Base-by-base conservation (phyloP, 2,113 vertebrate species). In the Archilochus colubris region DNA sequence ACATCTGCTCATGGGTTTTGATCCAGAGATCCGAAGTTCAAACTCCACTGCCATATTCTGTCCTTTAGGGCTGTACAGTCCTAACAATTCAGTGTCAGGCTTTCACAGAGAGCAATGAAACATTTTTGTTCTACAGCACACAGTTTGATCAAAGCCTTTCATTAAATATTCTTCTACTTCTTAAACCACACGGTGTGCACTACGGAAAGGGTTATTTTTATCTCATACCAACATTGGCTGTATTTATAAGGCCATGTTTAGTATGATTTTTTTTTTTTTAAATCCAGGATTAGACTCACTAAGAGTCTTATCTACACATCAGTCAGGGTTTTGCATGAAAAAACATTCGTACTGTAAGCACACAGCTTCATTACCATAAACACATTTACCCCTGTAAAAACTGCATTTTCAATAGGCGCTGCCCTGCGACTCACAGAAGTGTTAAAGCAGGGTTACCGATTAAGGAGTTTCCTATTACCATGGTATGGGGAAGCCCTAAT, bases 281-380 rank as follows among this genome's bases (percentile, higher is more conserved):
- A 92, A 94, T 81, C 80, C 76, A 90, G 73, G 64, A 86, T 90
- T 63, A 94, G 55, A 75, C 54, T 93, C 43, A 64, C 54, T 70
- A 57, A 85, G 67, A 88, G 23, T 51, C 55, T 88, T 81, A 74
- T 17, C 79, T 81, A 48, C 53, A 48, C 48, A 72, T 55, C 61
- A 72, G 48, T 58, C 25, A 63, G 43, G 20, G n/a, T 53, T 15
- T 67, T 90, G 44, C 31, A 86, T 75, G 23, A 31, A 91, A 93
- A 85, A 85, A 30, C 43, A 69, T 51, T 50, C 54, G 63, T 58
- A 86, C 44, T 0, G 0, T 77, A 83, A 95, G 33, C 55, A 88
- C 38, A 53, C 2, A 54, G 28, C 31, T 88, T 77, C 76, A 90
- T 63, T 79, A 89, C 59, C 54, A 91, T 38, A 30, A 84, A 82